These are phyloP conservation scores for Clusia tigrina DNA, from an alignment of 2,888 invertebrate genomes.

Conservation along the genomic window DNA sequence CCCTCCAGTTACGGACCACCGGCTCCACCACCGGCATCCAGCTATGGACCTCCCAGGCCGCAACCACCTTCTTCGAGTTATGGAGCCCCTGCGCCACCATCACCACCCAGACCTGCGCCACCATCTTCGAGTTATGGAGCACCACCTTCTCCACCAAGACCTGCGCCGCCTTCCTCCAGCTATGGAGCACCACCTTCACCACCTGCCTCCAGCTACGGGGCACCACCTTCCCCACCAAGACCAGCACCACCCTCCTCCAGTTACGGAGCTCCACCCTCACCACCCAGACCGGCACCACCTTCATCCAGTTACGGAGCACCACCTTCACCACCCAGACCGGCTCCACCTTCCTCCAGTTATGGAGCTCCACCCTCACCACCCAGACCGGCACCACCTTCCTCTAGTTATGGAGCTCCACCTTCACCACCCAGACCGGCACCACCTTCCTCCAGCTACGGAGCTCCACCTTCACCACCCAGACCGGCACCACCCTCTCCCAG, in stretches of 20 bases:
- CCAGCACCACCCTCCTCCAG: conserved; percentile 63
- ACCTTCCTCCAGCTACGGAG: conserved; percentile 63
- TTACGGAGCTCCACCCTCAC: conserved; percentile 38
- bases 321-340: conserved; percentile 45
- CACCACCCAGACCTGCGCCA: conserved; percentile 49
- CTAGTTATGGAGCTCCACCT: conserved; percentile 60
- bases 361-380: conserved; percentile 53
- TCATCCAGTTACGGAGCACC: conserved; percentile 61
- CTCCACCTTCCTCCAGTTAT: conserved; percentile 66
- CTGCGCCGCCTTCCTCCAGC: conserved; percentile 65
- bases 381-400: conserved; percentile 45
- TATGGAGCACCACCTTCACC: conserved; percentile 64
- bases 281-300: conserved; percentile 52
- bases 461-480: conserved; percentile 57
- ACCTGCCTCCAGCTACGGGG: conserved; percentile 59
- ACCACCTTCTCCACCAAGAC: conserved; percentile 46
- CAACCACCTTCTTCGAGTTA: conserved; percentile 58
- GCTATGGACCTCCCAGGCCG: conserved; percentile 64
- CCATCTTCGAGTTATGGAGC: neutral
- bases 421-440: conserved; percentile 41
- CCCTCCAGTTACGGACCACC: conserved; percentile 67
- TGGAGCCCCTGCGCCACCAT: conserved; percentile 62
- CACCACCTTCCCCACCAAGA: conserved; percentile 54
- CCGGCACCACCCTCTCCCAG: conserved; percentile 49
- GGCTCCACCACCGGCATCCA: conserved; percentile 26